A percentile compares a stretch with the other conserved stretches of the same genome.
These are phyloP conservation scores for Philantomba maxwellii DNA, from an alignment of 2,113 vertebrate genomes.

Conservation along the genomic window DNA sequence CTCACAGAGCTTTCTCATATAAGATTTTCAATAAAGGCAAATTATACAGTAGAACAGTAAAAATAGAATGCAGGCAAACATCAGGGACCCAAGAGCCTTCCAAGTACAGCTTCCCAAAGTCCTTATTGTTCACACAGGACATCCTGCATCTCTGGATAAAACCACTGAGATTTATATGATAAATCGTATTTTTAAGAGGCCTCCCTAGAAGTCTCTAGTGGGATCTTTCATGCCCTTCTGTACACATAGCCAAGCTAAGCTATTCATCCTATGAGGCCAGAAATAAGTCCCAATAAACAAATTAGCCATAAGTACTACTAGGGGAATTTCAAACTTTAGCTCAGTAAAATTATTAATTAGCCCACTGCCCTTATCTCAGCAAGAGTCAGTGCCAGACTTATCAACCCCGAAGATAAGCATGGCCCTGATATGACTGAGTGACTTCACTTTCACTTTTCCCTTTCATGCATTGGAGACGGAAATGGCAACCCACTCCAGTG, in stretches of 20 bases:
- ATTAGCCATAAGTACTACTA: not conserved
- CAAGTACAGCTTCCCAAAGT: not conserved
- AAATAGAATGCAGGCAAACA: not conserved
- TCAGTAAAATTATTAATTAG: not conserved
- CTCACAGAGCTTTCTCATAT: not conserved
- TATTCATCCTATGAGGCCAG: not conserved
- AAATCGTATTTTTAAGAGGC: not conserved
- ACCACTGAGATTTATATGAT: not conserved
- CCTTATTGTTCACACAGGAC: not conserved
- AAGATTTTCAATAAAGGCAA: not conserved
- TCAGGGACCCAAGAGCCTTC: not conserved
- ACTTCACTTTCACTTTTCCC: too few species aligned
- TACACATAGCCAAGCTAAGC: not conserved
- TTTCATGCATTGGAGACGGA: too few species aligned
- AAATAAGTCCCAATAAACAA: not conserved
- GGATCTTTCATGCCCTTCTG: not conserved
- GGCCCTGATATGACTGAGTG: not conserved
- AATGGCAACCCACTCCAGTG: too few species aligned
- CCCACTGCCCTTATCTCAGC: not conserved
- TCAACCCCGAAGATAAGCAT: not conserved
- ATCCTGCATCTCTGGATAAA: not conserved
- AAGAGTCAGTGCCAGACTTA: not conserved
- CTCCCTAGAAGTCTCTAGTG: not conserved
- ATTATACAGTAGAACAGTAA: not conserved
- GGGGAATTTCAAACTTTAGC: not conserved